A percentile compares a stretch with the other conserved stretches of the same genome.
Evolutionary conservation across 2,797 vertebrate genomes (phyloP).

Genomic region (Sandelia bainsii): DNA sequence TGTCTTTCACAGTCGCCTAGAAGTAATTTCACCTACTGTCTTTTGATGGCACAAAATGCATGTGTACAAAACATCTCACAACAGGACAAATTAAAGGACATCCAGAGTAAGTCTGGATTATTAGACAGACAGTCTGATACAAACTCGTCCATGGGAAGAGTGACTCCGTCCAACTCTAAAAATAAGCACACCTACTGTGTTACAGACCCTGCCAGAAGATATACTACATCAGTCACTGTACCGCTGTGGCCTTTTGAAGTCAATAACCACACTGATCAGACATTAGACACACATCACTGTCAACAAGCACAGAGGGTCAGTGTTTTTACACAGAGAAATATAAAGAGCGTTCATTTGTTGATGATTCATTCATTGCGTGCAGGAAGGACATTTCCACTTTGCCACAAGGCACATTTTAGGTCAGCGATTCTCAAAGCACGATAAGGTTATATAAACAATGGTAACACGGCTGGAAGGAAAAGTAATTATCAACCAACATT

Average conservation of each 20-base stretch:
- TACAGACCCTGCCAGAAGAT: not conserved
- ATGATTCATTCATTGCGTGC: constrained; percentile 39
- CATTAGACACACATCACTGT: not conserved
- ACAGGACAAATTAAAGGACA: not conserved
- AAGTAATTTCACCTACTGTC: not conserved
- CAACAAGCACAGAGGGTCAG: not conserved
- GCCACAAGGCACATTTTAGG: constrained; percentile 47
- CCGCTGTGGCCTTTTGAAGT: not conserved
- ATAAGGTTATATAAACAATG: constrained; percentile 45
- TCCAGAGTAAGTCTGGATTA: not conserved
- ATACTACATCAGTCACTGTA: not conserved
- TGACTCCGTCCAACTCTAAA: constrained; percentile 9
- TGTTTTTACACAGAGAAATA: not conserved
- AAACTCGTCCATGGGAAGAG: not conserved
- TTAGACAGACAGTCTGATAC: not conserved
- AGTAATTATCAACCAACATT: constrained; percentile 6
- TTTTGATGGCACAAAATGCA: not conserved
- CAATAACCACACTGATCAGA: not conserved
- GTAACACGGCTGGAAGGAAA: no score
- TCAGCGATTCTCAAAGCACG: constrained; percentile 57
- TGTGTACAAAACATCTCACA: not conserved
- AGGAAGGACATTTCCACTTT: constrained; percentile 26
- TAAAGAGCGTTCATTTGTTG: not conserved
- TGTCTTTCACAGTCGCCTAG: not conserved
- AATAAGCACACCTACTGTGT: constrained; percentile 14